These are phyloP conservation scores for Microlaimidae sp. DNA, from an alignment of 2,888 invertebrate species.

Conservation along the genomic window DNA sequence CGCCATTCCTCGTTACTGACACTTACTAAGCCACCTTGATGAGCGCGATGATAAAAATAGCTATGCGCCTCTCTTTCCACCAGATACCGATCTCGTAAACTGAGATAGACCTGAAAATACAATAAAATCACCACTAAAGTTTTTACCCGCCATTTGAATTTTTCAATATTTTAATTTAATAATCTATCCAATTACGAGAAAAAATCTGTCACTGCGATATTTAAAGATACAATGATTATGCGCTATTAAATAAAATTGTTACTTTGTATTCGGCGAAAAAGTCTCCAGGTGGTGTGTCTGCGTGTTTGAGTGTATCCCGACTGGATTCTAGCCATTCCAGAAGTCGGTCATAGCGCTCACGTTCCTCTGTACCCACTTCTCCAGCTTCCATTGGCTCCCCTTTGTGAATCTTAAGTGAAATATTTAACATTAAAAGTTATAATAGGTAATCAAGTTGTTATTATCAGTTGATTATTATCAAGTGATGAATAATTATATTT, in stretches of 20 bases:
- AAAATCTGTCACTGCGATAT: too few species aligned
- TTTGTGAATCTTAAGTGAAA: too few species aligned
- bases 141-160: too few species aligned
- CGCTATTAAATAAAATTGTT: neutral
- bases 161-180: too few species aligned
- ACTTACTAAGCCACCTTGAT: neutral
- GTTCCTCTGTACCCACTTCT: constrained; percentile 17
- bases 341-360: constrained; percentile 20
- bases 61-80: neutral
- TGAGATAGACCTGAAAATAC: constrained; percentile 3
- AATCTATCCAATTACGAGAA: too few species aligned
- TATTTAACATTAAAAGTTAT: too few species aligned
- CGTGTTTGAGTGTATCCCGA: neutral
- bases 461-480: too few species aligned
- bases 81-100: constrained; percentile 2
- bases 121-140: too few species aligned
- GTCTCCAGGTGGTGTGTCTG: neutral
- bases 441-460: too few species aligned
- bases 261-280: constrained; percentile 10
- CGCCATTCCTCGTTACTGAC: neutral
- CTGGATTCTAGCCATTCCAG: constrained; percentile 11
- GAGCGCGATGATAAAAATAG: neutral
- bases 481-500: too few species aligned
- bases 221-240: neutral
- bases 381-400: too few species aligned